Evolutionary conservation across 2,888 invertebrate species (phyloP), one percentile per base, ranked within the genome.

Genomic region (Cistogaster globosa): DNA sequence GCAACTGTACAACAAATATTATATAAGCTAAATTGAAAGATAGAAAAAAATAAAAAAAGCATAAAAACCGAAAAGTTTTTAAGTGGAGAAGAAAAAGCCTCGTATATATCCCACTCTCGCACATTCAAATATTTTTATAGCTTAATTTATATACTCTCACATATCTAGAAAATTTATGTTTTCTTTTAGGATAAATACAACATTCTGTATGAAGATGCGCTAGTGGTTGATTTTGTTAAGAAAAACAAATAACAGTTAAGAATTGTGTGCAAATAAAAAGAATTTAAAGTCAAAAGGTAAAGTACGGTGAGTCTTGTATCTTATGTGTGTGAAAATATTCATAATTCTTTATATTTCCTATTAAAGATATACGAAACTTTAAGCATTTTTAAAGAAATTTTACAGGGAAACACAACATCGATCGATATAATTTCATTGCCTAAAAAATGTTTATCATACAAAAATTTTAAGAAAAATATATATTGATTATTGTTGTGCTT

Each of bases 261-360:
- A 69, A 42, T 60, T 53, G 26, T 42, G 18, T 53, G n/a, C 36
- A 38, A 69, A 51, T 45, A 78, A 78, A 26, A 20, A 53, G 53
- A 62, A 55, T 42, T 53, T 42, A 14, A 48, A 42, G 53, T 60
- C 68, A 38, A 36, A 60, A 72, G 36, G 72, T 32, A 60, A 58
- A 57, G 2, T 6, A 42, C 42, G 42, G 12, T 12, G 12, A 42
- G 12, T 12, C 2, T 42, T 7, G 42, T 42, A 42, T 42, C 12
- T 12, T 12, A 12, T 42, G 12, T 42, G 8, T 16, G 14, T 62
- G 48, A 22, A 62, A 78, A 83, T 74, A 62, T 83, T 83, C 68
- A 72, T 74, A 72, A 71, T 36, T 83, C 67, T 65, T 71, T 55
- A 45, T n/a, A 62, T 72, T 67, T 58, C 22, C 55, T 38, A 60